phyloP scores from a whole-genome alignment of 2,888 invertebrate genomes.

The Ellobium chinense region DNA sequence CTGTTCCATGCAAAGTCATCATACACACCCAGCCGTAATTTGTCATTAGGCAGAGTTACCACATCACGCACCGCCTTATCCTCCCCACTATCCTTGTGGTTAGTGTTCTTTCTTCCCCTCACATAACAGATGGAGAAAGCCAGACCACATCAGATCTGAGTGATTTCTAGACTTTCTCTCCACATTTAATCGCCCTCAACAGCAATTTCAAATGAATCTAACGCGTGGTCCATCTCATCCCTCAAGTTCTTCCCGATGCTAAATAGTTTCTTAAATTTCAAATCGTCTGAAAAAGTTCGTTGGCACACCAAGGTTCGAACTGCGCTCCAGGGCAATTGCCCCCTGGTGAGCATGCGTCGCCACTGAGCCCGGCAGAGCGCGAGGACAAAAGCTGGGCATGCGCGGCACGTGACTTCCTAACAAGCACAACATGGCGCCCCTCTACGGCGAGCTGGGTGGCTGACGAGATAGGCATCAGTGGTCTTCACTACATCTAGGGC shows the following conservation, averaged over 20 bases:
- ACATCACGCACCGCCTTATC: no score
- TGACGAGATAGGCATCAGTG: constrained; percentile 4
- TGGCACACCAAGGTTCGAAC: not conserved
- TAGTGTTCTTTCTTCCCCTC: no score
- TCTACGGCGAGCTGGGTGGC: constrained; percentile 2
- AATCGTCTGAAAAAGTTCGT: not conserved
- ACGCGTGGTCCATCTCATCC: not conserved
- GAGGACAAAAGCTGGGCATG: not conserved
- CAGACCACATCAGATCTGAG: no score
- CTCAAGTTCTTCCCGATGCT: not conserved
- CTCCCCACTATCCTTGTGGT: no score
- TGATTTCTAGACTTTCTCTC: no score
- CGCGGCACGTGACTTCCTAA: constrained; percentile 23
- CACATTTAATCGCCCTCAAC: not conserved
- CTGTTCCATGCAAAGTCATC: not conserved
- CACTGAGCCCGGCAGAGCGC: not conserved
- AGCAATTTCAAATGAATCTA: not conserved
- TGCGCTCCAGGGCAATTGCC: not conserved
- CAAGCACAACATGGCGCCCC: not conserved
- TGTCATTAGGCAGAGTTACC: no score
- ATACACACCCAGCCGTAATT: no score
- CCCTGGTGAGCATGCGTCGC: not conserved
- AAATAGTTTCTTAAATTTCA: not conserved
- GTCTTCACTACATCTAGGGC: not conserved
- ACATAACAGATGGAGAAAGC: no score